These are phyloP conservation scores for Aleiodes alternator DNA, from an alignment of 2,888 invertebrate species.

Conservation along the genomic window DNA sequence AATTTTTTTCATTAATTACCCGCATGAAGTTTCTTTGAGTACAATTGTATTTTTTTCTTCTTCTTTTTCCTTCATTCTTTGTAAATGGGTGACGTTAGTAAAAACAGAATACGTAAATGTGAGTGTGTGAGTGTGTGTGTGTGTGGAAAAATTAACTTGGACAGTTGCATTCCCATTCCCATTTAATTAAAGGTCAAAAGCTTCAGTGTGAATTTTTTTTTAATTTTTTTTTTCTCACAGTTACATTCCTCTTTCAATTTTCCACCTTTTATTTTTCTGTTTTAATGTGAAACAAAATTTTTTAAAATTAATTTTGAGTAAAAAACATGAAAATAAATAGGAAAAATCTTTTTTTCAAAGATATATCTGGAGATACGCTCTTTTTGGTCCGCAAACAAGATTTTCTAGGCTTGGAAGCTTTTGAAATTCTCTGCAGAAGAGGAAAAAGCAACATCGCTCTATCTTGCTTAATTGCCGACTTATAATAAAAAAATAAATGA, in stretches of 20 bases:
- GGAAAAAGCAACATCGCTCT: too few relatives aligned
- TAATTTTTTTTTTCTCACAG: not conserved
- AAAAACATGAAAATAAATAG: not conserved
- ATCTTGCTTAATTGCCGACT: too few relatives aligned
- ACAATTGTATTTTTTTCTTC: not conserved
- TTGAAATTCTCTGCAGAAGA: too few relatives aligned
- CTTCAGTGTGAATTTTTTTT: not conserved
- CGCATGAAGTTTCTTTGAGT: conserved; percentile 18
- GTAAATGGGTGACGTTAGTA: not conserved
- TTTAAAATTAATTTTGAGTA: conserved; percentile 5
- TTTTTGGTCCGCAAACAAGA: too few relatives aligned
- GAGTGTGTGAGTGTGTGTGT: not conserved
- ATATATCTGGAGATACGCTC: too few relatives aligned
- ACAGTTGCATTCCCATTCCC: conserved; percentile 9
- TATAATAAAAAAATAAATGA: too few relatives aligned
- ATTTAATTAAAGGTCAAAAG: conserved; percentile 30
- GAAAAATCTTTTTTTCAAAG: too few relatives aligned
- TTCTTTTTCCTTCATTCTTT: not conserved
- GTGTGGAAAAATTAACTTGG: conserved; percentile 21
- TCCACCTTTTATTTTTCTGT: not conserved
- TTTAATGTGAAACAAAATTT: not conserved
- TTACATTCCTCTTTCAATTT: not conserved
- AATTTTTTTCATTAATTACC: conserved; percentile 10
- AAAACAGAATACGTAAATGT: conserved; percentile 21
- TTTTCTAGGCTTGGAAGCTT: too few relatives aligned